phyloP scores from a whole-genome alignment of 2,113 vertebrate genomes.

The Steatornis caripensis region DNA sequence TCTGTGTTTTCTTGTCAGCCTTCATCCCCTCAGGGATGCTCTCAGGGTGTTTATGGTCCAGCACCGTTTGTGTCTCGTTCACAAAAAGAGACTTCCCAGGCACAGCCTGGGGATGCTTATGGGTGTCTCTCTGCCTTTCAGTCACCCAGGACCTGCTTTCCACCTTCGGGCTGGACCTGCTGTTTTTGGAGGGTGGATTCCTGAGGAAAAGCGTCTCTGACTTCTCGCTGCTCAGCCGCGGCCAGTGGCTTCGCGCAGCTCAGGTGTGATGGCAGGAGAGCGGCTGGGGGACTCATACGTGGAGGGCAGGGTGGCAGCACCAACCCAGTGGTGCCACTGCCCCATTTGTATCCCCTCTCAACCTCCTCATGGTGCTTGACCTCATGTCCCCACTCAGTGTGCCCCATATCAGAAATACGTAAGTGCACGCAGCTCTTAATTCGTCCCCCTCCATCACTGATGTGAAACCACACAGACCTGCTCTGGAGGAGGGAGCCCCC shows the following conservation, averaged over 20 bases:
- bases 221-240: constrained; percentile 1
- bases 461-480: neutral
- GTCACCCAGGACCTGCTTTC: constrained; percentile 54
- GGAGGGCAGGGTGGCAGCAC: neutral
- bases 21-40: neutral
- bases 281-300: fast-evolving
- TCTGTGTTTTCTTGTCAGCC: neutral
- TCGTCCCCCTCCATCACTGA: fast-evolving
- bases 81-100: neutral
- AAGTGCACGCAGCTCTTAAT: neutral
- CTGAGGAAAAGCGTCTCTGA: constrained; percentile 43
- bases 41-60: neutral
- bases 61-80: neutral
- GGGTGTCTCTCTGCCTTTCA: neutral
- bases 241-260: neutral
- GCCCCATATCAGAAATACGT: fast-evolving
- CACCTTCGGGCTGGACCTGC: constrained; percentile 56
- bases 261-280: neutral
- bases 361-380: neutral
- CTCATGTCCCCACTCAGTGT: neutral
- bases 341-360: neutral
- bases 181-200: constrained; percentile 63
- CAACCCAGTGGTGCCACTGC: neutral
- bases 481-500: neutral
- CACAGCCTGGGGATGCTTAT: neutral